A percentile compares a stretch with the other conserved stretches of the same genome.
These are phyloP conservation scores for Lacerta agilis DNA, from an alignment of 2,797 vertebrate genomes.

Conservation along the genomic window DNA sequence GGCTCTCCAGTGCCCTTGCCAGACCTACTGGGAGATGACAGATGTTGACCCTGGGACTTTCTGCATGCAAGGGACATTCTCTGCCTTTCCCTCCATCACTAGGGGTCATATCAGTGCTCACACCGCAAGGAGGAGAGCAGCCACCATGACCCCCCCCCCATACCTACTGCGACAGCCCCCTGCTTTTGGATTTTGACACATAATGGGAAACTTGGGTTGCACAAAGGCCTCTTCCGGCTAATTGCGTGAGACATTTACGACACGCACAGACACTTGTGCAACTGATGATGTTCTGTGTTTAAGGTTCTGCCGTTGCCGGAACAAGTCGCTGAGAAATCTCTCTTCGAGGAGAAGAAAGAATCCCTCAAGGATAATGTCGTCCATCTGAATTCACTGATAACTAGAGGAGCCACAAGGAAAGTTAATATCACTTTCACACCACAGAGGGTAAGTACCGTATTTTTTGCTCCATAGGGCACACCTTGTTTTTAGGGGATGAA, in stretches of 20 bases:
- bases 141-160: too few species aligned
- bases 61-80: too few species aligned
- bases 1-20: background rate
- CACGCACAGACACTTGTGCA: rapidly evolving
- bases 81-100: background rate
- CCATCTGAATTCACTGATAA: conserved; percentile 81
- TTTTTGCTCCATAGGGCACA: too few species aligned
- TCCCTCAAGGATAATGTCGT: conserved; percentile 72
- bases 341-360: conserved; percentile 42
- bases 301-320: conserved; percentile 36
- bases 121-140: too few species aligned
- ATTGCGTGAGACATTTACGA: background rate
- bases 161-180: background rate
- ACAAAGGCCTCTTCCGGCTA: too few species aligned
- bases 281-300: background rate
- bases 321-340: conserved; percentile 26
- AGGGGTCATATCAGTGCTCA: background rate
- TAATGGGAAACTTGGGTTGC: background rate
- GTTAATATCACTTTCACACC: conserved; percentile 86
- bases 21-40: background rate
- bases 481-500: too few species aligned
- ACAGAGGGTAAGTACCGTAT: conserved; percentile 86
- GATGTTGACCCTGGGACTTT: background rate
- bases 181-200: background rate
- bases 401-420: conserved; percentile 77